Conservation (phyloP, 2,113 vertebrate genomes). For the Bambusicola thoracicus region DNA sequence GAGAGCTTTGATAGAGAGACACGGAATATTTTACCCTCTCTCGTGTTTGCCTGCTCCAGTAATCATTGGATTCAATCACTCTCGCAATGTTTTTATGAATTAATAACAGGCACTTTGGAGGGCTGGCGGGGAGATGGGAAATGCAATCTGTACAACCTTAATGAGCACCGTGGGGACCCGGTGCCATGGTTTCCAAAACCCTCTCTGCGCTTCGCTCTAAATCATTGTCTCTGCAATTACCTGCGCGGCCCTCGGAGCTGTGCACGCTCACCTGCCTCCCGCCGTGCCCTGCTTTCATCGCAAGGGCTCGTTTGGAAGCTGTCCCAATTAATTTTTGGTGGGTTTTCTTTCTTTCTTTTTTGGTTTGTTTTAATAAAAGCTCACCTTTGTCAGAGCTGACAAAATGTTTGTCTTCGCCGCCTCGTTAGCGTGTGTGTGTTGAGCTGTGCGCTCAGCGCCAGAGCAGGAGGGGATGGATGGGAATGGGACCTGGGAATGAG, state of each 20-base stretch:
- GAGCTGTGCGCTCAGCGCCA: not conserved
- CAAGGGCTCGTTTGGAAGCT: not conserved
- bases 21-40: constrained; percentile 82
- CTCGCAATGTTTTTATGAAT: constrained; percentile 90
- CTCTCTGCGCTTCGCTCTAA: constrained; percentile 72
- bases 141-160: constrained; percentile 86
- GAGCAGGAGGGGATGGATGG: not conserved
- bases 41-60: constrained; percentile 82
- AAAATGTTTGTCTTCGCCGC: constrained; percentile 8
- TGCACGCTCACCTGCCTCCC: constrained; percentile 76
- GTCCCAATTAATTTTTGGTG: constrained; percentile 16
- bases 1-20: constrained; percentile 71
- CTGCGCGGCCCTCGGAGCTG: constrained; percentile 64
- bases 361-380: not conserved
- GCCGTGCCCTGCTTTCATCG: not conserved
- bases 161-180: constrained; percentile 90
- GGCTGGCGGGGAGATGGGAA: constrained; percentile 83
- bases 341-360: accelerated
- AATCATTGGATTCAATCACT: constrained; percentile 85
- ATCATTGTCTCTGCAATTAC: constrained; percentile 75
- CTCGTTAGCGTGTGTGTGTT: not conserved
- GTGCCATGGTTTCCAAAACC: constrained; percentile 78
- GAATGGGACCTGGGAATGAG: accelerated
- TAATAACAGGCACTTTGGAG: constrained; percentile 89
- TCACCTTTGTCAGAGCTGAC: not conserved